A percentile compares a stretch with the other conserved stretches of the same genome.
Evolutionary conservation across 2,888 invertebrate species (phyloP).

Genomic region (Catocala sponsa): DNA sequence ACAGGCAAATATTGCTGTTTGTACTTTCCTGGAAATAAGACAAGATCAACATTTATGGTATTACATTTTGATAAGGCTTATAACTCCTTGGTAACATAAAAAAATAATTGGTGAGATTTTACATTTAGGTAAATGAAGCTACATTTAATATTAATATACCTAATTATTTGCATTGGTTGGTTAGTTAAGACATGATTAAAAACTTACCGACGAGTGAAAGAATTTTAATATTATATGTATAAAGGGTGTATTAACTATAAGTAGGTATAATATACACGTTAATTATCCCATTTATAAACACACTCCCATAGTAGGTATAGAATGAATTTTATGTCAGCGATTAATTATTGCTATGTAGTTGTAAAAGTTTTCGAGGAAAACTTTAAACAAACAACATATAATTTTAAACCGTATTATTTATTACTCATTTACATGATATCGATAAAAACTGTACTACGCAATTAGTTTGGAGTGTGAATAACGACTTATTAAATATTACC

Average conservation of each 20-base stretch:
- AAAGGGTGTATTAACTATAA: neutral
- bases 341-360: slow-evolving; percentile 8
- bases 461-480: slow-evolving; percentile 23
- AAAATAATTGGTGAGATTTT: no score
- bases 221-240: slow-evolving; percentile 5
- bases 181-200: neutral
- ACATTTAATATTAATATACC: no score
- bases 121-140: no score
- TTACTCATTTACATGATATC: slow-evolving; percentile 13
- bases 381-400: slow-evolving; percentile 13
- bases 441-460: slow-evolving; percentile 13
- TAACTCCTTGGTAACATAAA: no score
- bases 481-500: slow-evolving; percentile 3
- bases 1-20: neutral
- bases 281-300: slow-evolving; percentile 9
- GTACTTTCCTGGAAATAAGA: no score
- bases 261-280: neutral
- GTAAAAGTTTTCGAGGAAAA: slow-evolving; percentile 14
- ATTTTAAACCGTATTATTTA: slow-evolving; percentile 17
- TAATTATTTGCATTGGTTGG: neutral
- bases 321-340: slow-evolving; percentile 3
- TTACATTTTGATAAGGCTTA: no score
- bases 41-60: no score
- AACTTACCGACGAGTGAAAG: neutral
- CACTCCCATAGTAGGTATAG: slow-evolving; percentile 1